Evolutionary conservation across 2,888 invertebrate species (phyloP), one percentile per base, ranked within the genome.

Genomic region (Athalia circularis): DNA sequence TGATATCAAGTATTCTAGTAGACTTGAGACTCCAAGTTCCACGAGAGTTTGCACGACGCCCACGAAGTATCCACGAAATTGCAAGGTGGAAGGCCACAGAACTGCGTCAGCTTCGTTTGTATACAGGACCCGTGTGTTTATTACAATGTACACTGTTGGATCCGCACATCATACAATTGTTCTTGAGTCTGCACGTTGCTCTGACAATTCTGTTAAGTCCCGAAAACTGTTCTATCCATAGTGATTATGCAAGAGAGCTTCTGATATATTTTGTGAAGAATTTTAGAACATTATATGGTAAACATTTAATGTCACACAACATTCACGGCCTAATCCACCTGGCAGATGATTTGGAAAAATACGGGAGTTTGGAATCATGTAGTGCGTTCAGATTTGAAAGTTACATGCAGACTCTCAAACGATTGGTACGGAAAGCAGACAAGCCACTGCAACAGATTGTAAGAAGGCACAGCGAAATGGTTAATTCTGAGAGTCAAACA

Each of bases 231-330:
- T 29, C 29, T 29, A 29, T 29, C 29, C 29, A 29, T 29, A 29
- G 29, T 29, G 29, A 77, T n/a, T 85, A 81, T 79, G 85, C 85
- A 11, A 52, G 82, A 48, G 8, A 67, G 7, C 72, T 85, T 6
- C 70, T 86, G 11, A 9, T 65, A 13, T 76, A 79, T 52, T 86
- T 85, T 82, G 84, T 86, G 45, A 13, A 70, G 45, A 48, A 50
- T 5, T 80, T 82, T 77, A 68, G 74, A 13, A 29, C 48, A 5
- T 45, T 85, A 11, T 86, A 84, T 79, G 81, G 81, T 3, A 15
- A 50, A 54, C n/a, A 74, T 11, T 52, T 68, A 29, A 29, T 80
- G 1, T 77, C 79, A 4, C 64, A 77, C 67, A 81, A 80, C 65
- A 65, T 81, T 7, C 79, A 80, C 43, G 65, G 67, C 65, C 13